These are phyloP conservation scores for Thereva unica DNA, from an alignment of 2,888 invertebrate genomes.

Conservation along the genomic window DNA sequence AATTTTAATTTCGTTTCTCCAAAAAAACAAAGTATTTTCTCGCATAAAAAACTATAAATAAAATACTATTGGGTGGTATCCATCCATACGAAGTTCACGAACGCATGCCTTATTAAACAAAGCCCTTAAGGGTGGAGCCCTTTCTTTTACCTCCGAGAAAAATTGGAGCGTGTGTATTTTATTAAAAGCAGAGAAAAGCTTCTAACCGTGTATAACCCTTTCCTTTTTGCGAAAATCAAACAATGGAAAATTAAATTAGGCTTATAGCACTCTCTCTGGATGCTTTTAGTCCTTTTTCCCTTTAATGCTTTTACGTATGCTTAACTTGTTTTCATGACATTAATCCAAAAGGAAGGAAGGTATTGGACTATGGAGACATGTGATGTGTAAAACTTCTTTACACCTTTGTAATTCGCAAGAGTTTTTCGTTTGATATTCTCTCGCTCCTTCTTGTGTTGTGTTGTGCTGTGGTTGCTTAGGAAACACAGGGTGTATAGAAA, in stretches of 20 bases:
- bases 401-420: constrained; percentile 27
- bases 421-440: constrained; percentile 2
- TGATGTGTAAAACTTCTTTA: constrained; percentile 28
- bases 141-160: no score
- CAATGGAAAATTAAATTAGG: constrained; percentile 37
- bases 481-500: no score
- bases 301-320: constrained; percentile 17
- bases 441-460: background rate
- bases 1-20: no score
- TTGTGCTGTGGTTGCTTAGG: background rate
- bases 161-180: no score
- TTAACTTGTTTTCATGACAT: constrained; percentile 15
- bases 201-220: constrained; percentile 14
- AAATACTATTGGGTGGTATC: no score
- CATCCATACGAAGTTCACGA: no score
- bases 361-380: constrained; percentile 9
- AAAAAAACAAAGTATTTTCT: no score
- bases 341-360: constrained; percentile 12
- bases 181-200: constrained; percentile 3
- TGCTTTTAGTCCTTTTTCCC: constrained; percentile 23
- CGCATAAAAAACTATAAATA: no score
- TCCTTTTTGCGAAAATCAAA: constrained; percentile 32
- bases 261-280: constrained; percentile 28
- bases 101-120: no score
- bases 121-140: no score